Conservation (phyloP, 64 coral and sea anemone genomes). For the Montipora cactus region DNA sequence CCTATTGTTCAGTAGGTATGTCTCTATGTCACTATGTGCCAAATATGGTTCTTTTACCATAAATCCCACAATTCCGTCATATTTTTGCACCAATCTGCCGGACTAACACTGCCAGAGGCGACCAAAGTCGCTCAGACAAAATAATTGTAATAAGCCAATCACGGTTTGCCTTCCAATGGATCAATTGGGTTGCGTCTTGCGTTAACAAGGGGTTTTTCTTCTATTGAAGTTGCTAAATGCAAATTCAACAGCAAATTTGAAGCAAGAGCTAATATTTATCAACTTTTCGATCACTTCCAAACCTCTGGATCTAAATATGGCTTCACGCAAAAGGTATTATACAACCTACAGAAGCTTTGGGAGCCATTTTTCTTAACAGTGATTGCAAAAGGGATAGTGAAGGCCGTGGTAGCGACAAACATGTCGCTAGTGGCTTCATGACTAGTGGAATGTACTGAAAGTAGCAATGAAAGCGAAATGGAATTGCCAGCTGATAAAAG, state of each 20-base stretch:
- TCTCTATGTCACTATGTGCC: too few species aligned
- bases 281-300: not conserved
- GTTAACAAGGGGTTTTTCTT: too few species aligned
- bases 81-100: too few species aligned
- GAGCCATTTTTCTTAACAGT: slow-evolving; percentile 54
- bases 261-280: not conserved
- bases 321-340: slow-evolving; percentile 28
- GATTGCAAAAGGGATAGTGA: not conserved
- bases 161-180: too few species aligned
- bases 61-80: too few species aligned
- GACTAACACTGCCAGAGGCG: too few species aligned
- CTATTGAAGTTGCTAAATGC: too few species aligned
- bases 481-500: slow-evolving; percentile 39
- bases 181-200: too few species aligned
- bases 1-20: not conserved
- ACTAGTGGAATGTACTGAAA: slow-evolving; percentile 39
- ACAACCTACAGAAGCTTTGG: slow-evolving; percentile 59
- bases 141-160: too few species aligned
- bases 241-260: not conserved
- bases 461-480: slow-evolving; percentile 4
- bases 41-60: too few species aligned
- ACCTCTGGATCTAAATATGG: slow-evolving; percentile 52
- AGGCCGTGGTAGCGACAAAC: not conserved
- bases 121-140: too few species aligned
- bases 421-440: slow-evolving; percentile 11